These are phyloP conservation scores for Muscidifurax raptorellus DNA, from an alignment of 1,140 invertebrate genomes.

Conservation along the genomic window DNA sequence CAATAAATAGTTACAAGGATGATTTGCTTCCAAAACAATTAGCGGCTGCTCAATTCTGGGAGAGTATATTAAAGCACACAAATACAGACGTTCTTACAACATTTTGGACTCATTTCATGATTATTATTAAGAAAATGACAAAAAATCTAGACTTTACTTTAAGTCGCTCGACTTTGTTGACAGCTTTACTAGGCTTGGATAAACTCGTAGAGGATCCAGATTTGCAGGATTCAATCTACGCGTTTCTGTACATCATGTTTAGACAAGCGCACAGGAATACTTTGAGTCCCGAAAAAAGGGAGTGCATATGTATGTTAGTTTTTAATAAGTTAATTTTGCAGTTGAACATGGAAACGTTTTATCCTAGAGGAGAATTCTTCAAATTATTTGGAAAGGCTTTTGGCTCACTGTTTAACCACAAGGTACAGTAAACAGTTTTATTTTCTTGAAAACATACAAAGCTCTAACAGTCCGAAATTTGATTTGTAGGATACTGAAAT, in stretches of 20 bases:
- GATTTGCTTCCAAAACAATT: constrained; percentile 1
- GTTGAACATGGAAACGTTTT: constrained; percentile 47
- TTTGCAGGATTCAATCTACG: constrained; percentile 61
- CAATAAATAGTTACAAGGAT: constrained; percentile 35
- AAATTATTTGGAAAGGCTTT: constrained; percentile 64
- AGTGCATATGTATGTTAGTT: constrained; percentile 46
- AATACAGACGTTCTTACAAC: constrained; percentile 60
- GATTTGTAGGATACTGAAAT: constrained; percentile 50
- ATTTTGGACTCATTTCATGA: constrained; percentile 59
- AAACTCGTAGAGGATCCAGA: constrained; percentile 54
- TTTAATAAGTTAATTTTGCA: constrained; percentile 37
- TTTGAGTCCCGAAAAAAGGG: constrained; percentile 33
- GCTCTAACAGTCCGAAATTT: not conserved
- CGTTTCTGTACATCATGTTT: constrained; percentile 59
- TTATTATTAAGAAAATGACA: constrained; percentile 43
- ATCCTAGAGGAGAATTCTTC: constrained; percentile 60
- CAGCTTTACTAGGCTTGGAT: constrained; percentile 42
- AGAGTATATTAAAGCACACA: constrained; percentile 47
- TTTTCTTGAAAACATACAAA: constrained; percentile 30
- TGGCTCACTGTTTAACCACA: constrained; percentile 49
- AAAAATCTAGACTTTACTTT: too few species aligned
- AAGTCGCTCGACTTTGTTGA: constrained; percentile 39
- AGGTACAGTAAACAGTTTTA: constrained; percentile 49
- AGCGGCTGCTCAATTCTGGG: constrained; percentile 38
- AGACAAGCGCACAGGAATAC: constrained; percentile 21